Percentiles rank a stretch among this genome's conserved stretches.
Conservation (phyloP, 2,113 vertebrate species). For the Verasper variegatus region DNA sequence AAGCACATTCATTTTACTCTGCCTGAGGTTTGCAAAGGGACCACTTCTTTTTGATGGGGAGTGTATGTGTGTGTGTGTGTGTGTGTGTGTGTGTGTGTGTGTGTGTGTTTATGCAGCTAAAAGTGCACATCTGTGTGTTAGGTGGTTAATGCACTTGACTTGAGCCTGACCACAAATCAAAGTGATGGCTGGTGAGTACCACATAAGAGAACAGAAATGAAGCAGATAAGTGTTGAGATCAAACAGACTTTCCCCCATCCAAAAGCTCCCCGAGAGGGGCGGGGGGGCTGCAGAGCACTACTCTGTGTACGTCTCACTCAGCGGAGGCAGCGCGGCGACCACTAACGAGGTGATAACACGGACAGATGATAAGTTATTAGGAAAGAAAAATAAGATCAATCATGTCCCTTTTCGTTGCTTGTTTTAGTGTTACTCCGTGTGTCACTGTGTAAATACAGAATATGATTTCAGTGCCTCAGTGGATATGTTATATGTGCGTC, state of each 20-base stretch:
- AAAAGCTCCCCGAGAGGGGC: constrained; percentile 55
- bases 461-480: neutral
- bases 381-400: constrained; percentile 15
- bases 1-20: constrained; percentile 50
- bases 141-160: constrained; percentile 72
- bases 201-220: constrained; percentile 73
- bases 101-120: constrained; percentile 45
- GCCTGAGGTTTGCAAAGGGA: constrained; percentile 59
- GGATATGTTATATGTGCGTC: constrained; percentile 26
- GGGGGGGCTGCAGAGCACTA: constrained; percentile 31
- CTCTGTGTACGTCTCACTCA: constrained; percentile 52
- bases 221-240: constrained; percentile 73
- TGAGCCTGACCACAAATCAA: constrained; percentile 77
- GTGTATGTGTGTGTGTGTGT: constrained; percentile 22
- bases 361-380: constrained; percentile 44
- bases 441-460: constrained; percentile 26
- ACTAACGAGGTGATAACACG: constrained; percentile 65
- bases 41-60: constrained; percentile 53
- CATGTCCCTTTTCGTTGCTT: constrained; percentile 26
- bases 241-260: constrained; percentile 61
- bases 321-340: constrained; percentile 28
- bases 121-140: constrained; percentile 50
- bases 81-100: constrained; percentile 29
- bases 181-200: constrained; percentile 71
- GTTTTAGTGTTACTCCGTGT: neutral